Percentiles rank a stretch among this genome's conserved stretches.
Evolutionary conservation across 2,797 vertebrate genomes (phyloP).

Genomic region (Channa striata): DNA sequence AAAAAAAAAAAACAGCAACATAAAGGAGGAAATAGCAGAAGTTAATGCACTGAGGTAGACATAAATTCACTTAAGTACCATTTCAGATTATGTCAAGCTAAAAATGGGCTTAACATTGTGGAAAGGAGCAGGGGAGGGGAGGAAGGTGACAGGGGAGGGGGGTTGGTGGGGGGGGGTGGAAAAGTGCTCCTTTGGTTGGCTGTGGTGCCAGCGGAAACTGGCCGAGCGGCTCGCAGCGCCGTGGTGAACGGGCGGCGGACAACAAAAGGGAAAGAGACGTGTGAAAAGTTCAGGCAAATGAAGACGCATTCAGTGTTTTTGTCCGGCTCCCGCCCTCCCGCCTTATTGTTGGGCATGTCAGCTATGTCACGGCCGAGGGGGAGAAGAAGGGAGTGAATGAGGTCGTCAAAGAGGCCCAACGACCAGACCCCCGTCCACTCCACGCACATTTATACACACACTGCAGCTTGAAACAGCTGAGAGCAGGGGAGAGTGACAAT

Average conservation of each 20-base stretch:
- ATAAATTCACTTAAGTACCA: conserved; percentile 88
- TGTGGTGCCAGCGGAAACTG: conserved; percentile 76
- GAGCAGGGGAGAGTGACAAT: conserved; percentile 56
- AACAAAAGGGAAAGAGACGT: conserved; percentile 79
- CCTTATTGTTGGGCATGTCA: conserved; percentile 76
- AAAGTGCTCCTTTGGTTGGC: conserved; percentile 63
- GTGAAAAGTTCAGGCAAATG: conserved; percentile 85
- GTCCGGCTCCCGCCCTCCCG: conserved; percentile 68
- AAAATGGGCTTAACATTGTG: conserved; percentile 82
- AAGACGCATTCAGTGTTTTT: conserved; percentile 78
- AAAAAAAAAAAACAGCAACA: conserved; percentile 68
- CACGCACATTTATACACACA: conserved; percentile 25
- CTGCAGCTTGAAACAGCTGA: conserved; percentile 73
- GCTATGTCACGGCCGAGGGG: conserved; percentile 52
- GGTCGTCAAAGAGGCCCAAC: conserved; percentile 76
- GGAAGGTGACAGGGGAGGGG: conserved; percentile 26
- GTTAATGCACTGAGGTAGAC: conserved; percentile 86
- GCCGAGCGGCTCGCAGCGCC: conserved; percentile 61
- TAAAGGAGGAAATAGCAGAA: conserved; percentile 83
- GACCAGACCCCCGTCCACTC: conserved; percentile 54
- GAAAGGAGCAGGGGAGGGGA: conserved; percentile 47
- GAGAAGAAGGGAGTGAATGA: conserved; percentile 71
- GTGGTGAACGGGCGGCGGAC: conserved; percentile 67
- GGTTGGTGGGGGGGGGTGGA: conserved; percentile 30
- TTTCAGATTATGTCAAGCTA: conserved; percentile 86